Conservation (phyloP, 92 coral and sea anemone species). For the Desmophyllum pertusum region DNA sequence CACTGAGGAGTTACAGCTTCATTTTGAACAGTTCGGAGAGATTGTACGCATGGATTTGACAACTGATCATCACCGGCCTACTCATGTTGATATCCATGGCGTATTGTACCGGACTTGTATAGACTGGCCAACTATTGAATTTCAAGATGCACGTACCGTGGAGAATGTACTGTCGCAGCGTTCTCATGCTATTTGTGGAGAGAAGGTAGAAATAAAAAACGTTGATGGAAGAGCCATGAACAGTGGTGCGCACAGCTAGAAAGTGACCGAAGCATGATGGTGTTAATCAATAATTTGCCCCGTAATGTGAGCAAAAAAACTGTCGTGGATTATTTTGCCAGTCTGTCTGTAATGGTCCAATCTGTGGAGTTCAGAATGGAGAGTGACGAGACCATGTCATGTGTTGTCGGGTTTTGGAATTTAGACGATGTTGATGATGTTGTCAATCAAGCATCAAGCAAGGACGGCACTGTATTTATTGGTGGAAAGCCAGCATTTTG, state of each 20-base stretch:
- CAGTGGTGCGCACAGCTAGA: neutral
- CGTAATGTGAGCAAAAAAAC: neutral
- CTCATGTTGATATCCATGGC: neutral
- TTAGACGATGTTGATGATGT: conserved; percentile 9
- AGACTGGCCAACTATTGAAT: conserved; percentile 1
- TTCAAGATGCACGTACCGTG: neutral
- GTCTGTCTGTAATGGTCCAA: neutral
- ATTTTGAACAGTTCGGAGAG: conserved; percentile 27
- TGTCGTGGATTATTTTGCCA: neutral
- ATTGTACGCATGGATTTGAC: neutral
- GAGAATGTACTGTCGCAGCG: neutral
- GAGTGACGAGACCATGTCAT: neutral
- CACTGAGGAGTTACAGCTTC: neutral
- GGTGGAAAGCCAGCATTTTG: neutral
- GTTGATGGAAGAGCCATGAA: neutral
- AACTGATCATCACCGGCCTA: neutral
- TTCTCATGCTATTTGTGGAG: neutral
- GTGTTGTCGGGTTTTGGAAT: conserved; percentile 25
- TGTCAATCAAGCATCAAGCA: neutral
- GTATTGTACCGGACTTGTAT: neutral
- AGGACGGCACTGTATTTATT: neutral
- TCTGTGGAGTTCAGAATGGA: conserved; percentile 4
- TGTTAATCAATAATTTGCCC: conserved; percentile 1
- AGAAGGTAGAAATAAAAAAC: neutral
- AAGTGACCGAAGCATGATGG: conserved; percentile 5